Evolutionary conservation across 2,113 vertebrate genomes (phyloP).

Genomic region (Otis tarda): DNA sequence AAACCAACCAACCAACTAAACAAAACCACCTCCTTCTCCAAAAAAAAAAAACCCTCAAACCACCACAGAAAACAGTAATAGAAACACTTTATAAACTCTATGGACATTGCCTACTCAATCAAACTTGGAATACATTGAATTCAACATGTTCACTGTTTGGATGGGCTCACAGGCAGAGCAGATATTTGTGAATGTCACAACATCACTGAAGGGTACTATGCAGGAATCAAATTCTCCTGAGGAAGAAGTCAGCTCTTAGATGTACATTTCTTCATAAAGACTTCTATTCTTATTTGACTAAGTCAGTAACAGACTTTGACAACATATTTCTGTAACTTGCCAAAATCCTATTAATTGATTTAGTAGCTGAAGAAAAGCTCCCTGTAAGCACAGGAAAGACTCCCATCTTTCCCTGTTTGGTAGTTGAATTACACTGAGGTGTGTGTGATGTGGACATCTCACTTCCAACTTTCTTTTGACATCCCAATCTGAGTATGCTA

Average conservation of each 20-base stretch:
- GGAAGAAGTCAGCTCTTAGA: not conserved
- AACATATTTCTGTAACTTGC: not conserved
- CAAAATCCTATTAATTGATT: not conserved
- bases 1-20: not conserved
- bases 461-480: not conserved
- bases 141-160: slow-evolving; percentile 80
- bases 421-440: not conserved
- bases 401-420: not conserved
- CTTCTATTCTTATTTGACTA: not conserved
- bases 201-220: slow-evolving; percentile 81
- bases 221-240: slow-evolving; percentile 81
- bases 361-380: not conserved
- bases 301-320: not conserved
- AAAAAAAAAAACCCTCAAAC: not conserved
- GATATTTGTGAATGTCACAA: slow-evolving; percentile 83
- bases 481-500: not conserved
- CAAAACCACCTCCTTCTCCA: not conserved
- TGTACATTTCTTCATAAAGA: not conserved
- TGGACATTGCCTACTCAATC: slow-evolving; percentile 75
- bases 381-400: not conserved
- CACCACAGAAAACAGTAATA: not conserved
- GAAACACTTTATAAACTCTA: slow-evolving; percentile 72
- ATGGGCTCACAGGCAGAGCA: slow-evolving; percentile 80
- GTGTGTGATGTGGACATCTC: not conserved
- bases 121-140: slow-evolving; percentile 80